These are phyloP conservation scores for Acheta domesticus DNA, from an alignment of 2,888 invertebrate species.

Conservation along the genomic window DNA sequence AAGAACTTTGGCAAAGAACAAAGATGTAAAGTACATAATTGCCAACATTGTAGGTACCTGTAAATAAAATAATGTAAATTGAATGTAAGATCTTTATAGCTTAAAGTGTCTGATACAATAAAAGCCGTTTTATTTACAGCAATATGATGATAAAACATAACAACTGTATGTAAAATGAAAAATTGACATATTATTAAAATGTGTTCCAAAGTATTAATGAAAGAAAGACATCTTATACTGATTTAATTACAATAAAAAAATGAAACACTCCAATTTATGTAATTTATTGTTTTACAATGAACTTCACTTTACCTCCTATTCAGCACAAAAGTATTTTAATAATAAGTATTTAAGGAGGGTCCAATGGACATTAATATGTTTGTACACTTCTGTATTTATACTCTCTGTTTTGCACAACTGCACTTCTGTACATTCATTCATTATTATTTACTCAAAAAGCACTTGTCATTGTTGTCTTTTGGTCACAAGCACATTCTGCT, in stretches of 20 bases:
- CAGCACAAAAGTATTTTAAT: no score
- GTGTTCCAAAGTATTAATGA: conserved; percentile 18
- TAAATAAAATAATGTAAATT: conserved; percentile 10
- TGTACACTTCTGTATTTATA: no score
- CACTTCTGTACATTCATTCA: no score
- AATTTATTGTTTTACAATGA: neutral
- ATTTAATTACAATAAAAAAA: neutral
- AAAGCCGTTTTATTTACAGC: neutral
- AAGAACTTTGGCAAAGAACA: neutral
- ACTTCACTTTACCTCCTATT: no score
- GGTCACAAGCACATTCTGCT: no score
- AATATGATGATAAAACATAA: neutral
- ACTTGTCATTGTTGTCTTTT: no score
- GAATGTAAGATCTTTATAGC: conserved; percentile 1
- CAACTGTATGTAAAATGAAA: neutral
- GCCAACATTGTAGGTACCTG: conserved; percentile 18
- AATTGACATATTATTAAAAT: conserved; percentile 7
- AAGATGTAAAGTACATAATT: neutral
- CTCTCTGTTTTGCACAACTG: no score
- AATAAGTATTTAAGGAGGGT: no score
- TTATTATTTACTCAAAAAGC: no score
- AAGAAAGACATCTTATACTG: neutral
- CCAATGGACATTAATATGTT: no score
- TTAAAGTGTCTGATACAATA: neutral
- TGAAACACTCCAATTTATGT: neutral